Percentiles rank a stretch among this genome's conserved stretches.
These are phyloP conservation scores for Drosophila aff. DNA, from an alignment of 1,140 invertebrate genomes.

Conservation along the genomic window DNA sequence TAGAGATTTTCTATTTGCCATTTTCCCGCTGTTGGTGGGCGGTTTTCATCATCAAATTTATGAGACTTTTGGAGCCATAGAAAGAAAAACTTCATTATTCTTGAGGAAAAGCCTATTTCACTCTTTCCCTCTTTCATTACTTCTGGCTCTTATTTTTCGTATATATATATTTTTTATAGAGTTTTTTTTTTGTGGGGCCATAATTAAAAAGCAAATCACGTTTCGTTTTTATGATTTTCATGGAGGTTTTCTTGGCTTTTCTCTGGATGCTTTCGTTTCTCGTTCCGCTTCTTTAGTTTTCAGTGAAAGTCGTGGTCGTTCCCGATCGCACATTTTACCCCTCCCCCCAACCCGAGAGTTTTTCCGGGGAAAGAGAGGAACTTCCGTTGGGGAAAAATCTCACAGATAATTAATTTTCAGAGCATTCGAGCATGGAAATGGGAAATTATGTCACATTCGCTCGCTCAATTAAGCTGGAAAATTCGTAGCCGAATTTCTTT, in stretches of 20 bases:
- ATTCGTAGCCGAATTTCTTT: conserved; percentile 20
- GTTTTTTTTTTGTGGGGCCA: conserved; percentile 32
- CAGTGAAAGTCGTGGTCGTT: conserved; percentile 65
- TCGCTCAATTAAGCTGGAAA: conserved; percentile 69
- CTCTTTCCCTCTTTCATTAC: conserved; percentile 12
- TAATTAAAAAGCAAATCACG: conserved; percentile 81
- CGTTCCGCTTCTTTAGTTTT: conserved; percentile 37
- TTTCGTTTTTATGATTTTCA: conserved; percentile 72
- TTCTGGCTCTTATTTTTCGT: conserved; percentile 1
- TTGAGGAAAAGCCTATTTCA: conserved; percentile 24
- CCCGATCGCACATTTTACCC: conserved; percentile 57
- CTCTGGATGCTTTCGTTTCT: conserved; percentile 55
- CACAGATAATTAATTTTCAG: conserved; percentile 72
- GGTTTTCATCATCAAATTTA: conserved; percentile 42
- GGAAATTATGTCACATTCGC: conserved; percentile 70
- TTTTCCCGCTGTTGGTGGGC: background rate
- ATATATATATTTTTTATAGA: conserved; percentile 1
- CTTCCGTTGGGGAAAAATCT: conserved; percentile 64
- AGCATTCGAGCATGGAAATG: conserved; percentile 45
- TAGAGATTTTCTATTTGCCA: background rate
- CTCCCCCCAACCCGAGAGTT: background rate
- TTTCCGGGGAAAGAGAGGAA: conserved; percentile 6
- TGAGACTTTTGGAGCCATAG: conserved; percentile 6
- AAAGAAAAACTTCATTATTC: conserved; percentile 42
- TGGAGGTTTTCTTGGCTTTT: conserved; percentile 15